Evolutionary conservation across 2,113 vertebrate species (phyloP).

Genomic region (Psettodes erumei): DNA sequence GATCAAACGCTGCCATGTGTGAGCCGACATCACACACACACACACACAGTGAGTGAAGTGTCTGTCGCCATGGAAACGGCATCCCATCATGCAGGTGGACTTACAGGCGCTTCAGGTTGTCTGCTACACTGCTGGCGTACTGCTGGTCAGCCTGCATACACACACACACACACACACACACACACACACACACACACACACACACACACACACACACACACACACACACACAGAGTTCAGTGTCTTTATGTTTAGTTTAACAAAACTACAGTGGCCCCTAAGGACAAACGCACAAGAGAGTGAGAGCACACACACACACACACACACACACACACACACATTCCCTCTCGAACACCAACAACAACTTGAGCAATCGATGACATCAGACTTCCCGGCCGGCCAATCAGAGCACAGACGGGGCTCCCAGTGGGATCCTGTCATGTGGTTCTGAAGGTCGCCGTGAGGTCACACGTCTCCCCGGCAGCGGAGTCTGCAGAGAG

Average conservation of each 20-base stretch:
- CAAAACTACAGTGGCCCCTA: not conserved
- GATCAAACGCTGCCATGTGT: not conserved
- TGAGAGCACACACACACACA: slow-evolving; percentile 12
- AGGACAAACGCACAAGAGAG: not conserved
- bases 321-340: slow-evolving; percentile 11
- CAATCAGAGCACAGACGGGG: slow-evolving; percentile 39
- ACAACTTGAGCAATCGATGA: slow-evolving; percentile 56
- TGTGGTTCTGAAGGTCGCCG: slow-evolving; percentile 19
- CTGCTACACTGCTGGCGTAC: slow-evolving; percentile 82
- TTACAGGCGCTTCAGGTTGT: slow-evolving; percentile 84
- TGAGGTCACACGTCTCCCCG: slow-evolving; percentile 24
- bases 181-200: not conserved
- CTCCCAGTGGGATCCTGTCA: slow-evolving; percentile 17
- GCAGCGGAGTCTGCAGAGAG: not conserved
- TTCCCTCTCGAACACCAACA: slow-evolving; percentile 29
- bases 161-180: slow-evolving; percentile 26
- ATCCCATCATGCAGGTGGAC: slow-evolving; percentile 55
- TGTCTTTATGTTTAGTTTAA: not conserved
- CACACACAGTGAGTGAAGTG: slow-evolving; percentile 1
- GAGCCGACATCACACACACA: not conserved
- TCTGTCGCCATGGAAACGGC: slow-evolving; percentile 44
- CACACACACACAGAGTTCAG: slow-evolving; percentile 13
- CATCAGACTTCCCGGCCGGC: slow-evolving; percentile 25
- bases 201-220: slow-evolving; percentile 25
- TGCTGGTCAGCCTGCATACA: slow-evolving; percentile 81